These are phyloP conservation scores for Apaloderma vittatum DNA, from an alignment of 2,113 vertebrate species.

Conservation along the genomic window DNA sequence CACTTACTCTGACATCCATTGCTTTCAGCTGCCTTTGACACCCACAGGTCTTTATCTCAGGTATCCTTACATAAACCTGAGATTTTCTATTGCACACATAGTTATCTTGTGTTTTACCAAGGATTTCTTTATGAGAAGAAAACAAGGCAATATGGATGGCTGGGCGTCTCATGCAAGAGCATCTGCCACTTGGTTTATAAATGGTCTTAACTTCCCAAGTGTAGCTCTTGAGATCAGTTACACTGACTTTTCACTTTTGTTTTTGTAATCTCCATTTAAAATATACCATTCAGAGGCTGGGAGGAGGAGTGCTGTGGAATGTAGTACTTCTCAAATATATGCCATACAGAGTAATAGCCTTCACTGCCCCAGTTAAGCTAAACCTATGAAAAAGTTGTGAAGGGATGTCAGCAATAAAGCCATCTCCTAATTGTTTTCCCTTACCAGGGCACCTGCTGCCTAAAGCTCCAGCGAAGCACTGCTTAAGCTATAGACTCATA, in stretches of 20 bases:
- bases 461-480: not conserved
- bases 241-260: conserved; percentile 3
- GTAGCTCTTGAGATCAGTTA: conserved; percentile 15
- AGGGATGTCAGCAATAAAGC: not conserved
- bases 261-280: conserved; percentile 20
- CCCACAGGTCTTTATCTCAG: not conserved
- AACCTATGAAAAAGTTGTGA: not conserved
- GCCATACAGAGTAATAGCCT: not conserved
- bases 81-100: not conserved
- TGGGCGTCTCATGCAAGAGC: not conserved
- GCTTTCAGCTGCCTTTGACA: not conserved
- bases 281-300: not conserved
- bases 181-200: not conserved
- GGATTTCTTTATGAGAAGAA: not conserved
- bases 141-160: not conserved
- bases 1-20: not conserved
- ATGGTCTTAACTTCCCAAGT: not conserved
- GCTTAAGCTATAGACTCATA: not conserved
- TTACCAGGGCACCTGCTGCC: not conserved
- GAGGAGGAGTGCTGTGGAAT: not conserved
- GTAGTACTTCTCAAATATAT: not conserved
- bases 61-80: not conserved
- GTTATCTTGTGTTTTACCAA: not conserved
- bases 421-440: not conserved
- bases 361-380: not conserved